phyloP scores from a whole-genome alignment of 2,113 vertebrate species.

The Crotalus horridus region DNA sequence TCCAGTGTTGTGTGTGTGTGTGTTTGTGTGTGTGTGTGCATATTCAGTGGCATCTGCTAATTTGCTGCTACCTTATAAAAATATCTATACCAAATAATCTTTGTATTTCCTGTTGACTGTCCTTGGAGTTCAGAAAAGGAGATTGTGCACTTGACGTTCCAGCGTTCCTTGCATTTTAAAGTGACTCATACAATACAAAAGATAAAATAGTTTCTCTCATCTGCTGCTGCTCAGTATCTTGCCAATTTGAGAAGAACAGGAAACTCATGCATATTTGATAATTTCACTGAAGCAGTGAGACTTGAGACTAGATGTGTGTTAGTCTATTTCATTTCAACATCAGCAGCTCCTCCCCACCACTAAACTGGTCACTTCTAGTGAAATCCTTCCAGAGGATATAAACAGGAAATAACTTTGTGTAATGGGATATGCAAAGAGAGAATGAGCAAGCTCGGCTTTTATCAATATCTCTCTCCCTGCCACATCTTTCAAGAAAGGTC shows the following conservation, averaged over 20 bases:
- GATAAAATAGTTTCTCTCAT: conserved; percentile 31
- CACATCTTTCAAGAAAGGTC: conserved; percentile 56
- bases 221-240: conserved; percentile 29
- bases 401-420: conserved; percentile 47
- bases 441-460: conserved; percentile 22
- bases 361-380: conserved; percentile 36
- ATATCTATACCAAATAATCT: neutral
- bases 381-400: conserved; percentile 21
- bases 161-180: conserved; percentile 23
- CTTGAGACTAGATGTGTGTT: neutral
- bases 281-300: conserved; percentile 31
- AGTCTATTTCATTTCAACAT: conserved; percentile 49
- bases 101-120: neutral
- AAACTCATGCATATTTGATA: conserved; percentile 57
- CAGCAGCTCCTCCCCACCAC: conserved; percentile 33
- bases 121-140: neutral
- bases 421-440: conserved; percentile 38
- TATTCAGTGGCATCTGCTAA: neutral
- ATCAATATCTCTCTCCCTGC: conserved; percentile 55
- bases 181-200: neutral
- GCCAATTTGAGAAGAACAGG: conserved; percentile 40
- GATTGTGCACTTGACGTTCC: neutral
- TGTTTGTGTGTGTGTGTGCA: too few relatives aligned
- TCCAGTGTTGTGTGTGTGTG: too few relatives aligned
- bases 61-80: neutral